These are phyloP conservation scores for Misgurnus mizolepis DNA, from an alignment of 2,113 vertebrate species.

Conservation along the genomic window DNA sequence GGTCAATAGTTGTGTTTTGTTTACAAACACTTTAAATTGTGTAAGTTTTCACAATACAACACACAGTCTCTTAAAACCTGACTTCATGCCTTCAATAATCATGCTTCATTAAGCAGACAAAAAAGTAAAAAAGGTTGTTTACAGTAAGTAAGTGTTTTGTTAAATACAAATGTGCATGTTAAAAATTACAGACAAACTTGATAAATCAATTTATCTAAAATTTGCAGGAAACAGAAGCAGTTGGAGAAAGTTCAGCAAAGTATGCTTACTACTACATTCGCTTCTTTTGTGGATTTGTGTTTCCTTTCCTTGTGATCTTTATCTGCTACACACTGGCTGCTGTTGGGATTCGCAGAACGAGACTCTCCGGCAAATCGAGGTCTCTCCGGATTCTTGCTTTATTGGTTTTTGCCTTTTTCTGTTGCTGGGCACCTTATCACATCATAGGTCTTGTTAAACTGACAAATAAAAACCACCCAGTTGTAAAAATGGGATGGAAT, in stretches of 20 bases:
- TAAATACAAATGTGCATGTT: too few relatives aligned
- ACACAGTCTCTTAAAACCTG: too few relatives aligned
- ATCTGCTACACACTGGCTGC: constrained; percentile 69
- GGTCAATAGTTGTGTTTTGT: too few relatives aligned
- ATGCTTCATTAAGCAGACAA: too few relatives aligned
- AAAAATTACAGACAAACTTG: too few relatives aligned
- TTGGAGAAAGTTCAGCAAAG: neutral
- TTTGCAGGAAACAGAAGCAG: constrained; percentile 44
- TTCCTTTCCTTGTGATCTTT: constrained; percentile 73
- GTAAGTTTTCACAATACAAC: too few relatives aligned
- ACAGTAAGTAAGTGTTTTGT: too few relatives aligned
- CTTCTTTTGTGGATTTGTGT: constrained; percentile 73
- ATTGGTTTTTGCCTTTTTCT: constrained; percentile 74
- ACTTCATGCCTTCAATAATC: too few relatives aligned
- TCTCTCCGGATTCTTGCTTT: constrained; percentile 66
- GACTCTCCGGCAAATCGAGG: constrained; percentile 59
- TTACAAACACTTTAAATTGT: too few relatives aligned
- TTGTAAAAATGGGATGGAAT: constrained; percentile 62
- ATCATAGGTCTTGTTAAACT: constrained; percentile 70
- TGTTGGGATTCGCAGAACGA: constrained; percentile 64
- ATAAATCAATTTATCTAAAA: neutral
- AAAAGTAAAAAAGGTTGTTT: too few relatives aligned
- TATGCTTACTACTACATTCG: constrained; percentile 60
- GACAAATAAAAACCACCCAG: constrained; percentile 56
- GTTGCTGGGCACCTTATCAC: constrained; percentile 80